These are phyloP conservation scores for Cylloceria caligata DNA, from an alignment of 2,888 invertebrate genomes.

Conservation along the genomic window DNA sequence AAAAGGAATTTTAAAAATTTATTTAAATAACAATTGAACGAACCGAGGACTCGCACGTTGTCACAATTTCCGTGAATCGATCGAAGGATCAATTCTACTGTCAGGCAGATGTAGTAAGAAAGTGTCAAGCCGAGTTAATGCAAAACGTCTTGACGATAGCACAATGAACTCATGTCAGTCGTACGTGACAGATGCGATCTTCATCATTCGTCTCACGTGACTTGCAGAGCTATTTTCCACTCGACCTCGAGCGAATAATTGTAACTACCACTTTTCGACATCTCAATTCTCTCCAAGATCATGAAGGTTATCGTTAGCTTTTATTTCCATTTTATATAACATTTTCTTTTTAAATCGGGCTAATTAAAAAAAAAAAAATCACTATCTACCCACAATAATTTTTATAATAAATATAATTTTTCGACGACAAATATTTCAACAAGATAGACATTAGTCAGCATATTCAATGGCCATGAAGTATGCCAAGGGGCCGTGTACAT, in stretches of 20 bases:
- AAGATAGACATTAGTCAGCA: neutral
- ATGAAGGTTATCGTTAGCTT: neutral
- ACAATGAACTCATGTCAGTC: constrained; percentile 29
- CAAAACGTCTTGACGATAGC: neutral
- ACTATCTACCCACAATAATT: too few species aligned
- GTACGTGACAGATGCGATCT: constrained; percentile 14
- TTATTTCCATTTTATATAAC: neutral
- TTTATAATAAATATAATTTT: neutral
- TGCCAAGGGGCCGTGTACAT: neutral
- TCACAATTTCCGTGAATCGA: constrained; percentile 18
- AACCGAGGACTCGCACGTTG: constrained; percentile 24
- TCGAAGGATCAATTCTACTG: neutral
- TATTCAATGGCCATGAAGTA: constrained; percentile 7
- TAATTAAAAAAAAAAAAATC: too few species aligned
- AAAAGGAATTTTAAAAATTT: too few species aligned
- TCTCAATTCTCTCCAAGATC: constrained; percentile 26
- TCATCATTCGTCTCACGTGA: neutral
- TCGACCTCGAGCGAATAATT: constrained; percentile 38
- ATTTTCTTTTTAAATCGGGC: neutral
- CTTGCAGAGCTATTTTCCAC: constrained; percentile 43
- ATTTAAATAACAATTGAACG: neutral
- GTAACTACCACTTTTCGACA: neutral
- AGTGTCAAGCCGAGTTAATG: neutral
- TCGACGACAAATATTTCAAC: neutral
- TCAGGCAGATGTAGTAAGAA: constrained; percentile 2